Evolutionary conservation across 2,113 vertebrate genomes (phyloP).

Genomic region (Oryzias woworae): DNA sequence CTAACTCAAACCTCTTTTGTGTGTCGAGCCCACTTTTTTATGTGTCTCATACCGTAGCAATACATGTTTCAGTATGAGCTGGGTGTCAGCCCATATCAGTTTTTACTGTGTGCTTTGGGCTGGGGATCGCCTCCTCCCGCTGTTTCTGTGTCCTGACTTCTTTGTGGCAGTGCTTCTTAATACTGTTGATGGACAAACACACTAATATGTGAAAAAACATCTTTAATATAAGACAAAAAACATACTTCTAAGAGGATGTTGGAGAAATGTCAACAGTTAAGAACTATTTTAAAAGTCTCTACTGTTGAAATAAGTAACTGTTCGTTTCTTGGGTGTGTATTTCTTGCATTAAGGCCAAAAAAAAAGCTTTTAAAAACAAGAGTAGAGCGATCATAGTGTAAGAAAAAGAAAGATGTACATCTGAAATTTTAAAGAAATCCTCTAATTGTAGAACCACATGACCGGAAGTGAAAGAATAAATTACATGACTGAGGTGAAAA

Average conservation of each 20-base stretch:
- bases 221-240: conserved; percentile 3
- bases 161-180: conserved; percentile 32
- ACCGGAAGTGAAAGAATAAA: background rate
- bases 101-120: conserved; percentile 35
- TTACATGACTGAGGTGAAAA: background rate
- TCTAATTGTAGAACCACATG: background rate
- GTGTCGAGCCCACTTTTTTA: conserved; percentile 48
- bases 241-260: background rate
- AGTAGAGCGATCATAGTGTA: background rate
- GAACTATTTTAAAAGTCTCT: no score
- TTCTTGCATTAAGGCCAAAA: background rate
- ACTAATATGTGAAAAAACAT: conserved; percentile 11
- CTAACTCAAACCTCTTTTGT: conserved; percentile 45
- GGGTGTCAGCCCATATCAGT: conserved; percentile 59
- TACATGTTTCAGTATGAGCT: conserved; percentile 55
- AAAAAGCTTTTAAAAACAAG: background rate
- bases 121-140: conserved; percentile 8
- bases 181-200: conserved; percentile 55
- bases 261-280: no score
- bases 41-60: conserved; percentile 53
- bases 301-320: no score
- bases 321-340: conserved; percentile 9
- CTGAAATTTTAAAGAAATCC: background rate
- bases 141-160: conserved; percentile 54
- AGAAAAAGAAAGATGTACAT: background rate